Evolutionary conservation across 2,888 invertebrate genomes (phyloP).

Genomic region (Hypercompe scribonia): DNA sequence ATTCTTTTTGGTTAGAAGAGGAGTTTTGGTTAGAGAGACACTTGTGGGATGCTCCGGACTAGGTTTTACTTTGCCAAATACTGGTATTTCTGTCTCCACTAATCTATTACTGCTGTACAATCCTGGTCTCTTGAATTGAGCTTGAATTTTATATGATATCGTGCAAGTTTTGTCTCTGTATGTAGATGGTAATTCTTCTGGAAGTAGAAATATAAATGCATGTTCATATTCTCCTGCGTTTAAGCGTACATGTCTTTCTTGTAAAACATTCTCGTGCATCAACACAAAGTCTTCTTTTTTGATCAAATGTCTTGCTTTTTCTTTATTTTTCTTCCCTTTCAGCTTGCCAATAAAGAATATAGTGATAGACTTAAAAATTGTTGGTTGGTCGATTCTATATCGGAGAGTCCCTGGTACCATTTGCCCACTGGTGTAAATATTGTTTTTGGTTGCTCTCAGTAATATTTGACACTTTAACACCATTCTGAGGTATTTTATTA

Average conservation of each 20-base stretch:
- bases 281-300: conserved; percentile 12
- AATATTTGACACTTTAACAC: conserved; percentile 15
- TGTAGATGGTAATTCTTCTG: conserved; percentile 26
- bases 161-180: conserved; percentile 22
- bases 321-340: conserved; percentile 36
- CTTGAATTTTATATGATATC: conserved; percentile 28
- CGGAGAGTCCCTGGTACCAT: conserved; percentile 46
- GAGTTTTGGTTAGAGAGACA: background rate
- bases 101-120: background rate
- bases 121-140: conserved; percentile 17
- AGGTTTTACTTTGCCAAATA: conserved; percentile 15
- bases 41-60: background rate
- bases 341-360: conserved; percentile 46
- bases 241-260: background rate
- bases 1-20: background rate
- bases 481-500: conserved; percentile 1
- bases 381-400: conserved; percentile 43
- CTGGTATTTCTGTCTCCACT: conserved; percentile 17
- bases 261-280: background rate
- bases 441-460: background rate
- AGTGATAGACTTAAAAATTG: conserved; percentile 35
- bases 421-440: conserved; percentile 40
- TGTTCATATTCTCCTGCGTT: conserved; percentile 10
- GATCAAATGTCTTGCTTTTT: conserved; percentile 5
- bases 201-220: conserved; percentile 30